phyloP scores from a whole-genome alignment of 2,113 vertebrate species.

The Parus major region DNA sequence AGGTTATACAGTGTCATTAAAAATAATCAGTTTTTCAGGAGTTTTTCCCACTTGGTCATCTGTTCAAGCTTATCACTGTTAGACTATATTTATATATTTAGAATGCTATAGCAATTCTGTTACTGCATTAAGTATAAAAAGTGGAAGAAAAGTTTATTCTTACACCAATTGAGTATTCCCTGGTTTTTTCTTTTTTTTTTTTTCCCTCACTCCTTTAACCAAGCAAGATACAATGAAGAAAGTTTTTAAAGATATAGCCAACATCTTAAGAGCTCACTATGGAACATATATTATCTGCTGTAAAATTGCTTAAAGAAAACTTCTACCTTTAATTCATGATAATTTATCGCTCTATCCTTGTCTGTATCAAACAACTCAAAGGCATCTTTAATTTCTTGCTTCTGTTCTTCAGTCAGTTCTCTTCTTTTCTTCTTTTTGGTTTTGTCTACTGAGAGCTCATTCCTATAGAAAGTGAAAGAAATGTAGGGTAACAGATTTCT shows the following conservation, averaged over 20 bases:
- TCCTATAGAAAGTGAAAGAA: conserved; percentile 71
- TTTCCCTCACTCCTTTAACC: accelerated
- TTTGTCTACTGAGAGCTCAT: conserved; percentile 85
- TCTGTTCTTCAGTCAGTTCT: conserved; percentile 93
- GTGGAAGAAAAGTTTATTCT: not conserved
- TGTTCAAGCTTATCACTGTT: not conserved
- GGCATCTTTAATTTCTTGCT: conserved; percentile 95
- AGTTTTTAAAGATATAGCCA: not conserved
- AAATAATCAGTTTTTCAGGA: not conserved
- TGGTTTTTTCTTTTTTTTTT: accelerated
- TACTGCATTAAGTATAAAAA: not conserved
- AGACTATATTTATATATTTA: not conserved
- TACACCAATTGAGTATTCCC: not conserved
- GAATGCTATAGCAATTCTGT: not conserved
- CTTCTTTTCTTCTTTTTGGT: conserved; percentile 87
- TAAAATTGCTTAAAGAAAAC: not conserved
- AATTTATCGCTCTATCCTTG: conserved; percentile 93
- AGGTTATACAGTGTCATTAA: not conserved
- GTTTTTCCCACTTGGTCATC: not conserved
- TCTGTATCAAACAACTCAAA: conserved; percentile 97
- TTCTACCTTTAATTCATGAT: conserved; percentile 95
- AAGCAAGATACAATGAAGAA: not conserved
- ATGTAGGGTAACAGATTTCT: not conserved
- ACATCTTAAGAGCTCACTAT: not conserved
- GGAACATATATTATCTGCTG: not conserved